Conservation (phyloP, 2,888 invertebrate genomes). For the Loripinus fragilis region DNA sequence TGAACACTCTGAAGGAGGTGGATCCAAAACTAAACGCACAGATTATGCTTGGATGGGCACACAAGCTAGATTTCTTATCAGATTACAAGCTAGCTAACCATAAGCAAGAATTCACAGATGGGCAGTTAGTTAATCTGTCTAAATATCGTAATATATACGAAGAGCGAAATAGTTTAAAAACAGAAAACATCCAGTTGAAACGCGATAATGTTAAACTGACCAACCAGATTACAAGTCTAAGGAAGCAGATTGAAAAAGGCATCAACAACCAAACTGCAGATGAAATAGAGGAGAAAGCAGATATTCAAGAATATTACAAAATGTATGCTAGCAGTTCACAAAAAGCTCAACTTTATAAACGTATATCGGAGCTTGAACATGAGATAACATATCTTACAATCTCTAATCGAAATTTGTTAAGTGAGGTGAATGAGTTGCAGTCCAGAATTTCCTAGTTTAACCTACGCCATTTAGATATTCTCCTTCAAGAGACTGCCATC, state of each 20-base stretch:
- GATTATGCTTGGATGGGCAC: not conserved
- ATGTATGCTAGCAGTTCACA: not conserved
- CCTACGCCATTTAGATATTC: too few relatives aligned
- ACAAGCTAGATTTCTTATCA: not conserved
- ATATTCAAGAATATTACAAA: not conserved
- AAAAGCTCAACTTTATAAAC: not conserved
- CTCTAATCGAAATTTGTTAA: not conserved
- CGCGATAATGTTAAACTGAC: conserved; percentile 8
- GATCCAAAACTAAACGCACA: not conserved
- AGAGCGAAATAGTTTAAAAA: not conserved
- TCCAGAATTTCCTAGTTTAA: too few relatives aligned
- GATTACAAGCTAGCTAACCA: not conserved
- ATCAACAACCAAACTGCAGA: not conserved
- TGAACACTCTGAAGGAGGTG: not conserved
- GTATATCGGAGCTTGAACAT: conserved; percentile 2
- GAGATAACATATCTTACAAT: not conserved
- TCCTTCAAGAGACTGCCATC: too few relatives aligned
- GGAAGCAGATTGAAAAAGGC: not conserved
- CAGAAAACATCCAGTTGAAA: conserved; percentile 2
- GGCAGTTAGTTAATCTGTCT: too few relatives aligned
- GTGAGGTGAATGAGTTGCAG: not conserved
- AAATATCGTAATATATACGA: not conserved
- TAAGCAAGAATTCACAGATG: too few relatives aligned
- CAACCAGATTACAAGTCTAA: not conserved
- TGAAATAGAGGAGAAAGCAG: not conserved